These are phyloP conservation scores for Odontocolon sp. DNA, from an alignment of 2,888 invertebrate genomes.

Conservation along the genomic window DNA sequence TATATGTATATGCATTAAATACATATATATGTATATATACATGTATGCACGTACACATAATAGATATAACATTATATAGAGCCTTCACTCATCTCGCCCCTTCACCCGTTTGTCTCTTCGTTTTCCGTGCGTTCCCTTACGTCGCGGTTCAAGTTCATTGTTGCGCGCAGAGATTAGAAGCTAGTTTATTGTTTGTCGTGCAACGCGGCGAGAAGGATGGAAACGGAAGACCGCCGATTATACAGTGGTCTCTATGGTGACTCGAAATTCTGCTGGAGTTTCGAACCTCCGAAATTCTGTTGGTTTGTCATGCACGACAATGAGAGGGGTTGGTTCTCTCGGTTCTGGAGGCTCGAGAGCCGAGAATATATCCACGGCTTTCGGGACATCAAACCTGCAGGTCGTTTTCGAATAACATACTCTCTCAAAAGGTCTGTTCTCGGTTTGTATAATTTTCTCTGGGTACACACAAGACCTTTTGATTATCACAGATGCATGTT, in stretches of 20 bases:
- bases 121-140: neutral
- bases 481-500: too few relatives aligned
- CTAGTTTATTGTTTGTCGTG: conserved; percentile 59
- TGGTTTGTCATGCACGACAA: neutral
- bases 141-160: conserved; percentile 64
- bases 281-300: conserved; percentile 31
- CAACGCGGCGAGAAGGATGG: conserved; percentile 29
- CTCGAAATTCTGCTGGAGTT: conserved; percentile 49
- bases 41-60: neutral
- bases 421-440: too few relatives aligned
- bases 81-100: conserved; percentile 6
- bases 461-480: too few relatives aligned
- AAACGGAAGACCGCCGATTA: conserved; percentile 8
- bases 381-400: neutral
- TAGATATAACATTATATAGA: too few relatives aligned
- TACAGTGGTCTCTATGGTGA: conserved; percentile 12
- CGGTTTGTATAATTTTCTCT: too few relatives aligned
- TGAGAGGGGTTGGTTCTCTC: neutral
- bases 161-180: conserved; percentile 63
- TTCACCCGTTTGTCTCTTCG: neutral
- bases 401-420: too few relatives aligned
- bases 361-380: neutral
- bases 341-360: conserved; percentile 10
- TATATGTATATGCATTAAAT: neutral
- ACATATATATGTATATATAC: neutral